Evolutionary conservation across 1,140 invertebrate species (phyloP).

Genomic region (Glossosoma conforme): DNA sequence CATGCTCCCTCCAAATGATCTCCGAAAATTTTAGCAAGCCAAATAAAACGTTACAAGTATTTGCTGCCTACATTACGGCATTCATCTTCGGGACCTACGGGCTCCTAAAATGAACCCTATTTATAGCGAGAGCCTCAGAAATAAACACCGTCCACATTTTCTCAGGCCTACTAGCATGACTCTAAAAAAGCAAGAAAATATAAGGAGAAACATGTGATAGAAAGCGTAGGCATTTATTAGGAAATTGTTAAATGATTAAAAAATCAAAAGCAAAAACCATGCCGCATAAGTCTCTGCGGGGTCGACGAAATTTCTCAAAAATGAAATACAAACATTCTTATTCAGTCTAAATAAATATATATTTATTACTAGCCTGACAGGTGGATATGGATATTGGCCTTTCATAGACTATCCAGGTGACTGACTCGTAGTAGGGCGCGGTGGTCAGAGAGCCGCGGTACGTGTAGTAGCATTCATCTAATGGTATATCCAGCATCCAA

Average conservation of each 20-base stretch:
- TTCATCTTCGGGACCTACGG: no score
- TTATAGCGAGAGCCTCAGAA: no score
- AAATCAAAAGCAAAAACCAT: neutral
- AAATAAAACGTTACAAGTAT: no score
- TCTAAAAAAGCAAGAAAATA: neutral
- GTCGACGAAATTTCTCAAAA: neutral
- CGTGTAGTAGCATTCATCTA: slow-evolving; percentile 50
- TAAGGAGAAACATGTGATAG: neutral
- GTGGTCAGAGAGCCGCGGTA: slow-evolving; percentile 66
- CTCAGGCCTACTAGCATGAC: no score
- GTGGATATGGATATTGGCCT: slow-evolving; percentile 59
- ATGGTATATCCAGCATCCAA: slow-evolving; percentile 45
- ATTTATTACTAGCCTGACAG: slow-evolving; percentile 52
- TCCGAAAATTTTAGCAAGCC: no score
- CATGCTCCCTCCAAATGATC: no score
- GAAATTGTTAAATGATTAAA: neutral
- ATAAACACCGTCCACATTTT: no score
- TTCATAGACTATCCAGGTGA: slow-evolving; percentile 67
- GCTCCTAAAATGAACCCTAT: no score
- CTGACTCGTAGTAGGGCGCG: slow-evolving; percentile 57
- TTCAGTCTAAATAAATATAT: neutral
- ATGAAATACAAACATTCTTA: neutral
- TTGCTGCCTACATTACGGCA: no score
- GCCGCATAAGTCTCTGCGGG: neutral
- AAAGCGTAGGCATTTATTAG: neutral